Conservation (phyloP, 2,888 invertebrate species). For the Drosophila crucigera region DNA sequence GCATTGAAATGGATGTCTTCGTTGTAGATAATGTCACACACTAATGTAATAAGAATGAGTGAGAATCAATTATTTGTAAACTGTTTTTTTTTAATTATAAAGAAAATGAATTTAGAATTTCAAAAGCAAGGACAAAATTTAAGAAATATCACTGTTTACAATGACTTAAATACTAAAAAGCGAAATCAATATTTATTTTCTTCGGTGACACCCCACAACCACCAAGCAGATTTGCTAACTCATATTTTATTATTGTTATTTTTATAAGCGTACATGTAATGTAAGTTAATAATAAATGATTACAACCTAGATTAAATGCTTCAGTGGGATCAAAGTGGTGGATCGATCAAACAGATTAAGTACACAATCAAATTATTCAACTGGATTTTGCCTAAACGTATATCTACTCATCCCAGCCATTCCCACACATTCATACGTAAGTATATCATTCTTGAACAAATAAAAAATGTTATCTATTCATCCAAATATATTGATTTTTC, state of each 20-base stretch:
- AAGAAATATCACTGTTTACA: no score
- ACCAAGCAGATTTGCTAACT: background rate
- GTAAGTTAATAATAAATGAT: background rate
- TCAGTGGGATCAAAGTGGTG: background rate
- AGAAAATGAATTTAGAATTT: background rate
- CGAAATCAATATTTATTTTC: no score
- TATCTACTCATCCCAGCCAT: no score
- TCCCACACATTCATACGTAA: no score
- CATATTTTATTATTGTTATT: background rate
- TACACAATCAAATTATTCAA: background rate
- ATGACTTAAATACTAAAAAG: no score
- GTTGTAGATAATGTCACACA: background rate
- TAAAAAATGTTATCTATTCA: no score
- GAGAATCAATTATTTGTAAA: background rate
- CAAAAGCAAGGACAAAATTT: background rate
- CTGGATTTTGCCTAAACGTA: background rate
- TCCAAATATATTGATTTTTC: background rate
- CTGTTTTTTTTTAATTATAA: background rate
- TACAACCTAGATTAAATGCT: background rate
- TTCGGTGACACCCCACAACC: no score
- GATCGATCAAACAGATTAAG: background rate
- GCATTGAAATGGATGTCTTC: background rate
- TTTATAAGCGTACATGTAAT: background rate
- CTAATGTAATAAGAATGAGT: background rate
- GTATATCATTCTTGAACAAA: no score